phyloP scores from a whole-genome alignment of 2,888 invertebrate genomes.

The Suillia variegata region DNA sequence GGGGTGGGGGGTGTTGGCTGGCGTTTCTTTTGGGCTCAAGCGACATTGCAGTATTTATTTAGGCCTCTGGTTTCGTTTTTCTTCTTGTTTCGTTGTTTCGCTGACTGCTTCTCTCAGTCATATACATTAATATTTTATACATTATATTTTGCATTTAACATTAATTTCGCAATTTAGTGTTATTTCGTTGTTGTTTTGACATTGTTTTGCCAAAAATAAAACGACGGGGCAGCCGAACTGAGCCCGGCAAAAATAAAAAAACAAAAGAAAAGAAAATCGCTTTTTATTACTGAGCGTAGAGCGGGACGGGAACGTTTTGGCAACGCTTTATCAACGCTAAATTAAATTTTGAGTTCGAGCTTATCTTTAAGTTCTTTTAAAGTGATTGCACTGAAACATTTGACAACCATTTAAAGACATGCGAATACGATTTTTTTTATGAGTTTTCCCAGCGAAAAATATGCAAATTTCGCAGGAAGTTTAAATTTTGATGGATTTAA shows the following conservation, averaged over 20 bases:
- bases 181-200: conserved; percentile 13
- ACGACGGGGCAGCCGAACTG: neutral
- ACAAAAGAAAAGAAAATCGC: too few relatives aligned
- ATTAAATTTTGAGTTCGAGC: neutral
- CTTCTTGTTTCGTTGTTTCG: neutral
- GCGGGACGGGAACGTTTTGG: neutral
- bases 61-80: neutral
- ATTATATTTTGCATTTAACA: conserved; percentile 43
- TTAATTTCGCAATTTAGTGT: conserved; percentile 29
- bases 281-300: neutral
- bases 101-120: too few relatives aligned
- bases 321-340: neutral
- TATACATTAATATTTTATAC: too few relatives aligned
- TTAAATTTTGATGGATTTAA: too few relatives aligned
- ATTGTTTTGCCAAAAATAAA: neutral
- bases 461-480: too few relatives aligned
- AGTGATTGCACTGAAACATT: too few relatives aligned
- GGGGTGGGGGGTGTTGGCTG: neutral
- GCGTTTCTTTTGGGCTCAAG: neutral
- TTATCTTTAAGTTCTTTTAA: neutral
- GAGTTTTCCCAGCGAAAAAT: too few relatives aligned
- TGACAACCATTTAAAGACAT: too few relatives aligned
- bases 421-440: too few relatives aligned
- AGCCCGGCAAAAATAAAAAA: too few relatives aligned
- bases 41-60: too few relatives aligned